phyloP scores from a whole-genome alignment of 2,888 invertebrate genomes.

The Bellardia pandia region DNA sequence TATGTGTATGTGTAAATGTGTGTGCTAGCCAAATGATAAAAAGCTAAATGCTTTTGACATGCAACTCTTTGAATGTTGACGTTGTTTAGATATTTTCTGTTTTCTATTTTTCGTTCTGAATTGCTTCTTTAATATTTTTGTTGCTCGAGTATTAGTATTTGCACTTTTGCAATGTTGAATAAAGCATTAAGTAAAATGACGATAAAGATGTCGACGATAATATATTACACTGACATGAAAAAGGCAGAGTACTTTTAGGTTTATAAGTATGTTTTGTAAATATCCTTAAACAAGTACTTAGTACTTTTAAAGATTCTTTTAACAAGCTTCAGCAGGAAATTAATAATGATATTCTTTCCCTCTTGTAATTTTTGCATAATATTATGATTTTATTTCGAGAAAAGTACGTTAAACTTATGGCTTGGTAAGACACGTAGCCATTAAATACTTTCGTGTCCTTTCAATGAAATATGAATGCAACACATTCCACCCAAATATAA shows the following conservation, averaged over 20 bases:
- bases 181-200: conserved; percentile 38
- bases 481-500: conserved; percentile 8
- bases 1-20: conserved; percentile 14
- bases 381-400: conserved; percentile 13
- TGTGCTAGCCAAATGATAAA: conserved; percentile 46
- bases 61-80: conserved; percentile 60
- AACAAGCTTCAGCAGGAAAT: conserved; percentile 10
- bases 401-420: conserved; percentile 39
- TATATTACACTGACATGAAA: conserved; percentile 21
- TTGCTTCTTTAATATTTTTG: conserved; percentile 13
- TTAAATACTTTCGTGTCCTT: conserved; percentile 42
- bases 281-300: conserved; percentile 34
- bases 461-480: conserved; percentile 22
- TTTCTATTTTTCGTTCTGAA: neutral
- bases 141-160: conserved; percentile 46
- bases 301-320: conserved; percentile 36
- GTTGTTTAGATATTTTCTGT: neutral
- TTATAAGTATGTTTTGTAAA: neutral
- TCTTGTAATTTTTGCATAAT: neutral
- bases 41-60: conserved; percentile 60
- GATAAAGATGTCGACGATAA: conserved; percentile 29
- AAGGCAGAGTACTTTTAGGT: neutral
- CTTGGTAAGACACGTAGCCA: conserved; percentile 41
- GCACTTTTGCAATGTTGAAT: conserved; percentile 44
- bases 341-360: conserved; percentile 14